phyloP scores from a whole-genome alignment of 1,140 invertebrate species.

The Arion vulgaris region DNA sequence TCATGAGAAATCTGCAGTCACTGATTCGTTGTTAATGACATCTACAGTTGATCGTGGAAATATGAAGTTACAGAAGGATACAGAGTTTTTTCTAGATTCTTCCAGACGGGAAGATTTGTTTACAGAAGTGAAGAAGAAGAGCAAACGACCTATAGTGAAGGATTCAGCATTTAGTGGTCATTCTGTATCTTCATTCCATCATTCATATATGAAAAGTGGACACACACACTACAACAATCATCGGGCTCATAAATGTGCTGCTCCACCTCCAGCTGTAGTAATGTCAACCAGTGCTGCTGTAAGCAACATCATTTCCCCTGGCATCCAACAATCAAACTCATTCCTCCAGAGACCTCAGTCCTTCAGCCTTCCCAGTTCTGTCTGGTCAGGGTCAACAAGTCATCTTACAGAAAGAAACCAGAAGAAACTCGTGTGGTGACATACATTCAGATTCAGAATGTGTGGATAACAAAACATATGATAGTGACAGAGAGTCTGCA shows the following conservation, averaged over 20 bases:
- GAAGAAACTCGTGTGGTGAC: constrained; percentile 63
- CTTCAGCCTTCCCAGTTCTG: constrained; percentile 64
- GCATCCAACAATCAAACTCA: neutral
- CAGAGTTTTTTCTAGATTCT: neutral
- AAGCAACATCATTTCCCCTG: neutral
- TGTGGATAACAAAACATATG: constrained; percentile 47
- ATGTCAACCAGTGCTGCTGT: neutral
- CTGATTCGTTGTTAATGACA: neutral
- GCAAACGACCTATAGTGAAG: neutral
- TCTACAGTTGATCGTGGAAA: neutral
- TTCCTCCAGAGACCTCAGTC: constrained; percentile 58
- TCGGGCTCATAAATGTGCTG: neutral
- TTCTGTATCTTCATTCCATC: neutral
- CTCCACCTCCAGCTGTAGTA: neutral
- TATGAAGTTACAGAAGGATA: neutral
- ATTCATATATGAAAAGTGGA: neutral
- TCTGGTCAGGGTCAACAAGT: constrained; percentile 13
- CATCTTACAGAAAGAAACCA: constrained; percentile 44
- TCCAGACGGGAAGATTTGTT: constrained; percentile 25
- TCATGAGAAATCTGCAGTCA: neutral
- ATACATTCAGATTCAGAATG: constrained; percentile 48
- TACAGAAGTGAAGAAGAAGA: constrained; percentile 32
- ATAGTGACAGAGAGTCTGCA: constrained; percentile 66
- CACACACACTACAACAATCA: neutral
- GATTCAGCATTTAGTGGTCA: neutral